These are phyloP conservation scores for crab-eating macaque (Macaca fascicularis) DNA, from an alignment of 2,113 vertebrate genomes.

Conservation along the genomic window DNA sequence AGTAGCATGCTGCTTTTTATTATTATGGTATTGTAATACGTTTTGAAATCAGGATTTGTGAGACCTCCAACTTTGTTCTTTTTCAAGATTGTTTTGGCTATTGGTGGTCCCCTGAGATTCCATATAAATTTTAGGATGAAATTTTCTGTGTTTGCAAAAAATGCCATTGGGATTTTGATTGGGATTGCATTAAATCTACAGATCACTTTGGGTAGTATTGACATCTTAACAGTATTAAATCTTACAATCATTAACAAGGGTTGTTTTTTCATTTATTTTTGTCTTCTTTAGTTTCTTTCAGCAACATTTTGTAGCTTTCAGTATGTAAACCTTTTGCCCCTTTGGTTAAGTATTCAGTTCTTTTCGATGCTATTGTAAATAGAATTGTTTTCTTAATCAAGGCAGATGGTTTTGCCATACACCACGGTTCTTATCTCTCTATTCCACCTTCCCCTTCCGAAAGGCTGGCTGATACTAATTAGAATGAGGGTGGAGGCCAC, in stretches of 20 bases:
- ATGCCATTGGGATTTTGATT: not conserved
- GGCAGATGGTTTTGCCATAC: not conserved
- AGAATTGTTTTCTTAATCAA: constrained; percentile 44
- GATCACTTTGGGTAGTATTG: not conserved
- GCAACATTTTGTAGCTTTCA: not conserved
- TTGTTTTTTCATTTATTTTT: not conserved
- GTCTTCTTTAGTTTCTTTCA: constrained; percentile 15
- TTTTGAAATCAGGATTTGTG: constrained; percentile 22
- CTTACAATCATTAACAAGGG: not conserved
- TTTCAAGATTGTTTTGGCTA: not conserved
- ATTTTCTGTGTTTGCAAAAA: constrained; percentile 35
- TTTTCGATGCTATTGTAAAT: not conserved
- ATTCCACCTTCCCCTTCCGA: not conserved
- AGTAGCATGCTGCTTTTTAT: not conserved
- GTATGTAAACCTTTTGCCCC: not conserved
- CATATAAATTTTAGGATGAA: not conserved
- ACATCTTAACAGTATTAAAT: not conserved
- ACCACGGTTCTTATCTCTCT: not conserved
- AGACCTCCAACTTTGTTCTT: not conserved
- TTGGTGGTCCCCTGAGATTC: not conserved
- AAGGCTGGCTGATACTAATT: constrained; percentile 25
- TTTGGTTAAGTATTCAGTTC: not conserved
- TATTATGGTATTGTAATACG: not conserved
- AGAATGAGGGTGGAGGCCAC: not conserved
- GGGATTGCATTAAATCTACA: not conserved